These are phyloP conservation scores for Miltochrista miniata DNA, from an alignment of 2,888 invertebrate species.

Conservation along the genomic window DNA sequence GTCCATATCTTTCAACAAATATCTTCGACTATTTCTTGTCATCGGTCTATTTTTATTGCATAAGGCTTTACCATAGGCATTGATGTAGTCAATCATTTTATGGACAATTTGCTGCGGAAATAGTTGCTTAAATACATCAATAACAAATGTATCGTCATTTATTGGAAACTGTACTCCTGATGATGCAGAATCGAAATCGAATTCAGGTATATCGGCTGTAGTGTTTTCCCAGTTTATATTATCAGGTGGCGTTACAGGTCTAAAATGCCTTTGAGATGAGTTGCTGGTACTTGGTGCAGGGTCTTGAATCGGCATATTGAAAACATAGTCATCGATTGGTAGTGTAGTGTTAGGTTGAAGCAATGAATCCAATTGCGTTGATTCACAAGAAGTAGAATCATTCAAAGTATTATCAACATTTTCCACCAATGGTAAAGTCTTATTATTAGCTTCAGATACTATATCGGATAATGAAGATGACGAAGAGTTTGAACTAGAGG, in stretches of 20 bases:
- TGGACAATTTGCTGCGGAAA: not conserved
- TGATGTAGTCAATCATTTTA: conserved; percentile 6
- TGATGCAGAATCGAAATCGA: conserved; percentile 5
- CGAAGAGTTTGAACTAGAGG: too few species aligned
- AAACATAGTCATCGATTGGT: too few species aligned
- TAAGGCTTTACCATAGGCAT: conserved; percentile 13
- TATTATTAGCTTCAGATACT: conserved; percentile 3
- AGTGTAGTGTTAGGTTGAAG: conserved; percentile 6
- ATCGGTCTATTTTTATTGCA: conserved; percentile 11
- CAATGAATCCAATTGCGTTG: conserved; percentile 1
- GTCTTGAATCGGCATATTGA: too few species aligned
- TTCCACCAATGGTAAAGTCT: not conserved
- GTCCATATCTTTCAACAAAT: conserved; percentile 8
- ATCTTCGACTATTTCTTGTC: conserved; percentile 14
- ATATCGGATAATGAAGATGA: too few species aligned
- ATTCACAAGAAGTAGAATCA: not conserved
- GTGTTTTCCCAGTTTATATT: conserved; percentile 2
- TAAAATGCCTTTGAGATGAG: not conserved
- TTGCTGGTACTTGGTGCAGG: conserved; percentile 2
- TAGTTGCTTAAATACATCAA: not conserved
- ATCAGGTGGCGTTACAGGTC: conserved; percentile 2
- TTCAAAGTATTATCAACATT: not conserved
- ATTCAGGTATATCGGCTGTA: conserved; percentile 2
- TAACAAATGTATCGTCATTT: not conserved
- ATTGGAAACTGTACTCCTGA: conserved; percentile 1